Percentiles rank a stretch among this genome's conserved stretches.
phyloP scores from a whole-genome alignment of 2,113 vertebrate genomes.

The Dinomys branickii region DNA sequence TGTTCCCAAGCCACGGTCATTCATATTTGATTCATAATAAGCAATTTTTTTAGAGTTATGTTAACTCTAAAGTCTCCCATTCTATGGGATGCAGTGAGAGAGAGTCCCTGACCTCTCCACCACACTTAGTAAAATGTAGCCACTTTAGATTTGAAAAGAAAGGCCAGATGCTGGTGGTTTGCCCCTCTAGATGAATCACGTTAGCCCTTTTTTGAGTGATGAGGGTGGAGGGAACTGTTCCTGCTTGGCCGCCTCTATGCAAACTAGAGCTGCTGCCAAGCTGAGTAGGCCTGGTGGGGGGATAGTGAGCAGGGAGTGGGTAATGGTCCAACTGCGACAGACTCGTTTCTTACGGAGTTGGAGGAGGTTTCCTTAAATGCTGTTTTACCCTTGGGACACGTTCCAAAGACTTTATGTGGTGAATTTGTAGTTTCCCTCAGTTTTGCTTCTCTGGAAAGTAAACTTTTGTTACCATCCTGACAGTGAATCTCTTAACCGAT shows the following conservation, averaged over 20 bases:
- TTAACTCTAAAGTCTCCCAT: not conserved
- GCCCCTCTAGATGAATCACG: not conserved
- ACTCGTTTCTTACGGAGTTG: not conserved
- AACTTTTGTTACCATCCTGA: not conserved
- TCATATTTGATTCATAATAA: not conserved
- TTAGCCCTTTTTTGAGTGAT: not conserved
- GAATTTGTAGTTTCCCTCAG: not conserved
- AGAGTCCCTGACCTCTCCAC: not conserved
- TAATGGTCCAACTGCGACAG: not conserved
- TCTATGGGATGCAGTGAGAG: not conserved
- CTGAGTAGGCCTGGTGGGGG: not conserved
- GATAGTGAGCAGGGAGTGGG: not conserved
- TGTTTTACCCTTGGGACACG: not conserved
- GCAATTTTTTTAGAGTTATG: not conserved
- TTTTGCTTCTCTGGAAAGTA: not conserved
- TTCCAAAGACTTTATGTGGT: constrained; percentile 30
- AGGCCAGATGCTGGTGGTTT: not conserved
- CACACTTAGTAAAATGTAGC: not conserved
- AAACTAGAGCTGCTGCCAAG: not conserved
- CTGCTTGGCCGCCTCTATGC: not conserved
- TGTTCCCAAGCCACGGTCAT: not conserved
- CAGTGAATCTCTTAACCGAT: not conserved
- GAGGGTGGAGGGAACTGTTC: not conserved
- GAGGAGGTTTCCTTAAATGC: not conserved
- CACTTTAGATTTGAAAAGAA: not conserved